phyloP scores from a whole-genome alignment of 2,113 vertebrate genomes.

The Mystacornis crossleyi region DNA sequence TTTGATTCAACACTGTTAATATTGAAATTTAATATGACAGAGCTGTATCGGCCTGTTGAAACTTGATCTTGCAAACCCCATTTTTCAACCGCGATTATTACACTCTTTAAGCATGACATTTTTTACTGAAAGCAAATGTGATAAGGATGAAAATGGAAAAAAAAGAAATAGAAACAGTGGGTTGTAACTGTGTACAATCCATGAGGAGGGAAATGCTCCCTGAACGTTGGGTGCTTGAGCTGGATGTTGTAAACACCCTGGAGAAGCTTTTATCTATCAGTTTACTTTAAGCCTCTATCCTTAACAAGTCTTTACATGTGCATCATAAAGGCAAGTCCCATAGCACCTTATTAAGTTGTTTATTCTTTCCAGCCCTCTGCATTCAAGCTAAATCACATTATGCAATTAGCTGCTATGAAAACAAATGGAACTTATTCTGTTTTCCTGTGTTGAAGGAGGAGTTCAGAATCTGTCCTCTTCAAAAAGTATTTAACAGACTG shows the following conservation, averaged over 20 bases:
- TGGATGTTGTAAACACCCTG: conserved; percentile 13
- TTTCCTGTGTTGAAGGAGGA: neutral
- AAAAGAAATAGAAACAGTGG: neutral
- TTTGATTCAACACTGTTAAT: neutral
- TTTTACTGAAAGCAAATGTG: neutral
- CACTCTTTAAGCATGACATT: neutral
- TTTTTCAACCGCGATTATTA: neutral
- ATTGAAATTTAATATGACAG: neutral
- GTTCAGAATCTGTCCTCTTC: neutral
- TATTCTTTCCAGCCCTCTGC: conserved; percentile 54
- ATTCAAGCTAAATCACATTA: conserved; percentile 26
- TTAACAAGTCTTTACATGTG: conserved; percentile 61
- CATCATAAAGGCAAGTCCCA: conserved; percentile 55
- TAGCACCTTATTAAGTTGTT: conserved; percentile 75
- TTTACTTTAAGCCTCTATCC: conserved; percentile 1
- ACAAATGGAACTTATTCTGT: neutral
- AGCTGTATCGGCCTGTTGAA: neutral
- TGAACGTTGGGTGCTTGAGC: neutral
- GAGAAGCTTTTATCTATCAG: conserved; percentile 8
- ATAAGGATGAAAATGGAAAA: neutral
- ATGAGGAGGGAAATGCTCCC: neutral
- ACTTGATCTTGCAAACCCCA: neutral
- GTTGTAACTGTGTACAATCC: neutral
- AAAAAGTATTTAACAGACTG: neutral
- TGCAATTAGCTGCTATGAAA: conserved; percentile 35